A percentile compares a stretch with the other conserved stretches of the same genome.
Evolutionary conservation across 1,140 invertebrate genomes (phyloP).

Genomic region (Paralvinella palmiformis): DNA sequence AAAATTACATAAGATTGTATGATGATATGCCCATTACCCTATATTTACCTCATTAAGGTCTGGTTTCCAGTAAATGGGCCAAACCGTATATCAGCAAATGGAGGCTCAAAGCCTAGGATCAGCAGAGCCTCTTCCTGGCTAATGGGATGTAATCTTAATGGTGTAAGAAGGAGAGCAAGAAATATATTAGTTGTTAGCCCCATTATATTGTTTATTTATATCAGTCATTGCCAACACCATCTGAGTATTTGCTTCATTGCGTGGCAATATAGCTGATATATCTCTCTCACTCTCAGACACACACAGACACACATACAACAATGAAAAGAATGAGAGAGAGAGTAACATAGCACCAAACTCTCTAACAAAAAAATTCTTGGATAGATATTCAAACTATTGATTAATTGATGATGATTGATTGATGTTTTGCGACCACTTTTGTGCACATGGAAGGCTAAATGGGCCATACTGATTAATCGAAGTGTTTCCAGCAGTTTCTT

Average conservation of each 20-base stretch:
- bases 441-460: too few species aligned
- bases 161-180: neutral
- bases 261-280: neutral
- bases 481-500: too few species aligned
- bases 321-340: too few species aligned
- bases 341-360: too few species aligned
- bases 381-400: too few species aligned
- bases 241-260: neutral
- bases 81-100: slow-evolving; percentile 41
- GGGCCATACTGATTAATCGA: too few species aligned
- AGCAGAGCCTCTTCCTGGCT: slow-evolving; percentile 43
- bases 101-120: slow-evolving; percentile 37
- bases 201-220: neutral
- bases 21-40: too few species aligned
- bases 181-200: too few species aligned
- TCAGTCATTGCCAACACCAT: neutral
- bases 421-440: too few species aligned
- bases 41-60: slow-evolving; percentile 38
- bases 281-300: neutral
- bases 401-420: too few species aligned
- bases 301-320: neutral
- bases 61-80: slow-evolving; percentile 44
- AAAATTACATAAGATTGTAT: too few species aligned
- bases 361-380: too few species aligned
- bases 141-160: slow-evolving; percentile 33